Evolutionary conservation across 2,797 vertebrate species (phyloP), one percentile per base, ranked within the genome.

Genomic region (Pseudotriccus pelzelni): DNA sequence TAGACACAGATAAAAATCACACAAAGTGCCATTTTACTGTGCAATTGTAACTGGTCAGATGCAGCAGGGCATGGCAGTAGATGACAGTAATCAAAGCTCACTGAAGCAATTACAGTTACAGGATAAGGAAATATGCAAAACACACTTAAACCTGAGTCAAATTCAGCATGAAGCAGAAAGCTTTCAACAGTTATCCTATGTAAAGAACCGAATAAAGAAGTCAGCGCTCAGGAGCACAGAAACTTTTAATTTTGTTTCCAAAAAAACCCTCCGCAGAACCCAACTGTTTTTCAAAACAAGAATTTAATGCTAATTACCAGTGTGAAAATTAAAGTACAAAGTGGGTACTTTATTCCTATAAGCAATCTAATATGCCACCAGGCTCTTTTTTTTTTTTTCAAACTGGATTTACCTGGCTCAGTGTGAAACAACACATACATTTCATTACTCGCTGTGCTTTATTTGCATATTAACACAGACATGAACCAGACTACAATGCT

Each of bases 31-130:
- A 70, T 91, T 97, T 96, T 84, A 89, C 83, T n/a, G 13, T n/a
- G 79, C 90, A 92, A 30, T 69, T 83, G 44, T 87, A 80, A 87
- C 60, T 72, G 88, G 91, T 76, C 91, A 95, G 84, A 95, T 72
- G 88, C 73, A 96, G 72, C 73, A 95, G 85, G 66, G 75, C 75
- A 94, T 73, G 85, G 56, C 73, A 85, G 66, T 32, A 80, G 92
- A 94, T 90, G 84, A 97, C 89, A 76, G 59, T 88, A 97, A 97
- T 96, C 95, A 92, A 97, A 91, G 91, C 82, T 84, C 68, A 83
- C 68, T 90, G 90, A 95, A 89, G 74, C 84, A 95, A 93, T 95
- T 86, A 79, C 44, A 84, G 46, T 68, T 82, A 70, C 53, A 62
- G 92, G 91, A 56, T 72, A 96, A 97, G 90, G 81, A 95, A 94